Evolutionary conservation across 2,113 vertebrate genomes (phyloP).

Genomic region (Rhipidura dahli): DNA sequence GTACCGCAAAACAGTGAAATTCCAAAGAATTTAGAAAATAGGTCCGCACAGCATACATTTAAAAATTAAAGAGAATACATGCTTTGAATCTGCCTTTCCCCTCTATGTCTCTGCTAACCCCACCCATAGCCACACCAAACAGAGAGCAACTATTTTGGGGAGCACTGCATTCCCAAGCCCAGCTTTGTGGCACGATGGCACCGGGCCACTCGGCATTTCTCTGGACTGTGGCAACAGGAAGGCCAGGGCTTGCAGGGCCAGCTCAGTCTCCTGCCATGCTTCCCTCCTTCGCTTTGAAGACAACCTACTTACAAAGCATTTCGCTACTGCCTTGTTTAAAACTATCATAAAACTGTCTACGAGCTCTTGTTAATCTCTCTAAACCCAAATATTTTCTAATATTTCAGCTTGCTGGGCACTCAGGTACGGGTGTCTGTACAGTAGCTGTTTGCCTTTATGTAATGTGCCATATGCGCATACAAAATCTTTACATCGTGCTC

Average conservation of each 20-base stretch:
- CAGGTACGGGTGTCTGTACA: neutral
- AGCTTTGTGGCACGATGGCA: neutral
- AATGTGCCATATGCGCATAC: rapidly evolving
- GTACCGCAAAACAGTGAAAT: neutral
- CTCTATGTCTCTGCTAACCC: neutral
- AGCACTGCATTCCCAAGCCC: neutral
- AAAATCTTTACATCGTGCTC: neutral
- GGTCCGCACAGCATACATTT: neutral
- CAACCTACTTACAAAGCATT: neutral
- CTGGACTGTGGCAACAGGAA: neutral
- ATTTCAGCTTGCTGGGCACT: neutral
- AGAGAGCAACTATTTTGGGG: neutral
- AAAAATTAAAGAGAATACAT: neutral
- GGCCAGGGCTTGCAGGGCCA: neutral
- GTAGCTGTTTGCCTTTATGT: neutral
- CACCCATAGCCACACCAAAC: slow-evolving; percentile 21
- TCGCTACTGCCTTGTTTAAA: neutral
- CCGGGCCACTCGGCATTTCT: neutral
- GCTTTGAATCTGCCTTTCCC: neutral
- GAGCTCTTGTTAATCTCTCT: neutral
- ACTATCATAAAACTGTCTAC: neutral
- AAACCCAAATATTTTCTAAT: neutral
- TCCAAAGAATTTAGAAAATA: neutral
- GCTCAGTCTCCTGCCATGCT: neutral
- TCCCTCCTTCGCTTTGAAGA: neutral